A percentile compares a stretch with the other conserved stretches of the same genome.
Evolutionary conservation across 2,113 vertebrate species (phyloP).

Genomic region (Misgurnus mizolepis): DNA sequence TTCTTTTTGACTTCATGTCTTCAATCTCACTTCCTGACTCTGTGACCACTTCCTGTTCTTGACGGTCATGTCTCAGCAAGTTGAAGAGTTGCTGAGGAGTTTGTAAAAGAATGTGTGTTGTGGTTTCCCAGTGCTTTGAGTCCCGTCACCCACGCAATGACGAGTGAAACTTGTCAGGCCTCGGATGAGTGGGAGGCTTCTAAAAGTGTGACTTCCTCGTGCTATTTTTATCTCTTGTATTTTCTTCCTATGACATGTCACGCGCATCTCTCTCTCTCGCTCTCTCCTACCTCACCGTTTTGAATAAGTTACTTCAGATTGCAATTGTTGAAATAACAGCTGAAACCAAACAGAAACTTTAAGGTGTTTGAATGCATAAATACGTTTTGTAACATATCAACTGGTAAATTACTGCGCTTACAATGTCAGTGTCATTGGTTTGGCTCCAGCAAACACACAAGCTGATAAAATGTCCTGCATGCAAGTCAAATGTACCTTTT

Average conservation of each 20-base stretch:
- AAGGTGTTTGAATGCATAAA: background rate
- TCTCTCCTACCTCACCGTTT: conserved; percentile 42
- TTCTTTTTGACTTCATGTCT: background rate
- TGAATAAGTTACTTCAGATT: conserved; percentile 15
- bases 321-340: conserved; percentile 35
- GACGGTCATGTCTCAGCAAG: conserved; percentile 19
- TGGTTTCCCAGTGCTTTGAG: conserved; percentile 46
- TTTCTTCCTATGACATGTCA: conserved; percentile 51
- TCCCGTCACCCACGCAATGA: conserved; percentile 63
- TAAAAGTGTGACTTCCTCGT: conserved; percentile 75
- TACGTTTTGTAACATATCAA: background rate
- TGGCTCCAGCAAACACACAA: background rate
- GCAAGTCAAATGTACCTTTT: background rate
- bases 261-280: conserved; percentile 10
- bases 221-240: conserved; percentile 66
- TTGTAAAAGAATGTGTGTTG: conserved; percentile 29
- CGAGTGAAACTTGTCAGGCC: conserved; percentile 63
- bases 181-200: conserved; percentile 63
- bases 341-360: background rate
- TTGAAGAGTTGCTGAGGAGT: conserved; percentile 18
- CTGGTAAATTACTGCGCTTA: background rate
- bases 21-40: conserved; percentile 36
- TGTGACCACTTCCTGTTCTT: conserved; percentile 43
- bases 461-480: background rate
- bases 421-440: background rate